Evolutionary conservation across 2,888 invertebrate species (phyloP).

Genomic region (Tachina grossa): DNA sequence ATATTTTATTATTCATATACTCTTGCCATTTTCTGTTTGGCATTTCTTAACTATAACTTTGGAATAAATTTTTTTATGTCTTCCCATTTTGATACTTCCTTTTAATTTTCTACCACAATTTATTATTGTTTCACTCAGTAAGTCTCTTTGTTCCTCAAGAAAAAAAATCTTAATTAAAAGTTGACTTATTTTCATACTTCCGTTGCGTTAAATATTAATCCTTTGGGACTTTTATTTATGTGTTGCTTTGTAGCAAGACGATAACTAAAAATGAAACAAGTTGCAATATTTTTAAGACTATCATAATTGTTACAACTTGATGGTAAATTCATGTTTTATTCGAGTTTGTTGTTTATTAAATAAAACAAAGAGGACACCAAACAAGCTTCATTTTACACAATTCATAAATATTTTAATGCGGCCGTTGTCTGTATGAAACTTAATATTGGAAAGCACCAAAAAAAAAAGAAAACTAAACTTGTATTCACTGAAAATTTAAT

Average conservation of each 20-base stretch:
- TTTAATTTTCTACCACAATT: constrained; percentile 6
- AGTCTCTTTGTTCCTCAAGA: constrained; percentile 21
- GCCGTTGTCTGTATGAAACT: neutral
- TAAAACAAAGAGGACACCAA: constrained; percentile 12
- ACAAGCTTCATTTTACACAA: constrained; percentile 14
- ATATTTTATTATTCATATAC: neutral
- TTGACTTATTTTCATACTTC: constrained; percentile 55
- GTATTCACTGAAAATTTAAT: neutral
- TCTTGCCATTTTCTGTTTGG: neutral
- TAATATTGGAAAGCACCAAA: neutral
- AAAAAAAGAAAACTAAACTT: neutral
- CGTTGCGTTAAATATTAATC: constrained; percentile 60
- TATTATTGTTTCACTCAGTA: constrained; percentile 22
- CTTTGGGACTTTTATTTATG: constrained; percentile 52
- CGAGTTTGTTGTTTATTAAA: constrained; percentile 15
- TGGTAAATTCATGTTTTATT: constrained; percentile 43
- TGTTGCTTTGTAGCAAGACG: constrained; percentile 3
- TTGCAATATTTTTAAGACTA: neutral
- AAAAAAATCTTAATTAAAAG: constrained; percentile 66
- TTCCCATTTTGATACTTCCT: neutral
- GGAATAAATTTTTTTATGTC: constrained; percentile 3
- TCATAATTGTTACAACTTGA: constrained; percentile 21
- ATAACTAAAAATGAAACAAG: constrained; percentile 1
- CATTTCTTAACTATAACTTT: neutral
- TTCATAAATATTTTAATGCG: constrained; percentile 31